Evolutionary conservation across 2,888 invertebrate genomes (phyloP), one percentile per base, ranked within the genome.

Genomic region (Ethmia dodecea): DNA sequence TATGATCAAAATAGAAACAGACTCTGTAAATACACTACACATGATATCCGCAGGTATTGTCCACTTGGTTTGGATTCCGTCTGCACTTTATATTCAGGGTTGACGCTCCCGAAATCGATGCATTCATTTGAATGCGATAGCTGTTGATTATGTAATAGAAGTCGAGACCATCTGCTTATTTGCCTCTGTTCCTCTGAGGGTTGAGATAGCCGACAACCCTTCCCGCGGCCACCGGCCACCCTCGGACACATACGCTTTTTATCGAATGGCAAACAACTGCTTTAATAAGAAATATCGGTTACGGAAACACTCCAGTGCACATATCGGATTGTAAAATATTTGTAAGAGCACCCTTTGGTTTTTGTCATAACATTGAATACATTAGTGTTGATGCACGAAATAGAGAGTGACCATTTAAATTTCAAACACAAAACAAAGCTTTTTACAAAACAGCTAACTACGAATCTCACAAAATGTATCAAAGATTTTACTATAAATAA

Each of bases 221-320:
- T 75, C 55, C 59, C 40, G 47, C 56, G 71, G 58, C 74, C 74
- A 71, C 62, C 75, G 84, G 74, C 74, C 70, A 74, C 65, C 68
- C 57, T 67, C 60, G 66, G 66, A 59, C 68, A 13, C 3, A 66
- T 58, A 48, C 52, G 63, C 69, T 86, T 84, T 86, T 86, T 84
- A 84, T 77, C 73, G 54, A 51, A 67, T 47, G 42, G 55, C 71
- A 79, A 83, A 81, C 74, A 83, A 52, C 49, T 50, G 57, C 55
- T 57, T 70, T 77, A 83, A 86, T 77, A 81, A 84, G 80, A 77
- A 80, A 81, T 83, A 84, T 84, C 77, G 66, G 79, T 83, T 77
- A 78, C 84, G 76, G 77, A 81, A 80, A 80, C 71, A 74, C 78
- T 78, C 65, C 52, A 64, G 55, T 54, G 60, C 60, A 55, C 61